phyloP scores from a whole-genome alignment of 2,113 vertebrate species.

The Otocyon megalotis region DNA sequence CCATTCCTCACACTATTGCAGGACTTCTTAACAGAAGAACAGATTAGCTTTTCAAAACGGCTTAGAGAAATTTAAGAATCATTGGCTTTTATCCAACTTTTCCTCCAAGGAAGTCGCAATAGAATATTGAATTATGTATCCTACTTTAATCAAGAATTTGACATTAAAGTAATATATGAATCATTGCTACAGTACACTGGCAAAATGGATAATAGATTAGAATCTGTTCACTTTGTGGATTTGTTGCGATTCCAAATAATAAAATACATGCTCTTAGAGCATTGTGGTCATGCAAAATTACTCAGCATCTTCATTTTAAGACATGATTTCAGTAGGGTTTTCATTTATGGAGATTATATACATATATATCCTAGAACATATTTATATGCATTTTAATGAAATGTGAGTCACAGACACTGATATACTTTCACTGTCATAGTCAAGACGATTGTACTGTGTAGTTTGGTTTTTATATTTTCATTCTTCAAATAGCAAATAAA shows the following conservation, averaged over 20 bases:
- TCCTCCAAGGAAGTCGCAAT: conserved; percentile 69
- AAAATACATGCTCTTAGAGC: conserved; percentile 55
- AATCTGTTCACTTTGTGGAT: conserved; percentile 72
- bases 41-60: conserved; percentile 77
- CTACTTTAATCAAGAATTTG: conserved; percentile 79
- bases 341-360: conserved; percentile 23
- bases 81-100: conserved; percentile 79
- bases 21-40: conserved; percentile 79
- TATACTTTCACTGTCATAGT: conserved; percentile 28
- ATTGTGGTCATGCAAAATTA: conserved; percentile 61
- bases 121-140: conserved; percentile 75
- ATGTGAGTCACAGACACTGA: conserved; percentile 8
- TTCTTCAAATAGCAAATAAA: conserved; percentile 55
- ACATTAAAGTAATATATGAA: conserved; percentile 76
- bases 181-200: conserved; percentile 50
- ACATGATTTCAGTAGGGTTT: conserved; percentile 48
- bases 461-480: conserved; percentile 63
- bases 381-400: conserved; percentile 64
- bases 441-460: conserved; percentile 53
- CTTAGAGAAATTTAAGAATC: conserved; percentile 80
- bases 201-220: conserved; percentile 73
- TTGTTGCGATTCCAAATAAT: conserved; percentile 63
- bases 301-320: conserved; percentile 58
- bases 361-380: conserved; percentile 33
- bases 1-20: conserved; percentile 73